Base-by-base conservation (phyloP, 2,113 vertebrate species). In the Corydoras sp. region DNA sequence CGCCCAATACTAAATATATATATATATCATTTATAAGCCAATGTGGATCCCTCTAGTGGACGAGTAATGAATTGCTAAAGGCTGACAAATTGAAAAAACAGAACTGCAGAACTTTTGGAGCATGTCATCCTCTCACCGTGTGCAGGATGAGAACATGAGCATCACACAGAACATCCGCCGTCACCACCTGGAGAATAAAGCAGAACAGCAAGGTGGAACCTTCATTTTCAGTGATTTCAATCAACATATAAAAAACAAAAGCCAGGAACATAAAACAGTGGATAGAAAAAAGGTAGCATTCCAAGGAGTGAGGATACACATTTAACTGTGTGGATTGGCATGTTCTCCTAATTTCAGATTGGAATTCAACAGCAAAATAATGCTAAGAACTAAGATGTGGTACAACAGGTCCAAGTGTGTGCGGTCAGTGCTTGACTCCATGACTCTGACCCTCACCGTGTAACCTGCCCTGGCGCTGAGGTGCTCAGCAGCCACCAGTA, bases 401-500 rank as follows among this genome's bases (percentile, higher is more conserved):
- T 43, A 43, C 4, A 43, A 4, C 35, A 43, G 35, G 35, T 5
- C 35, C 2, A 43, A 43, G 35, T 43, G 35, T 43, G 35, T 43
- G 35, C 7, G 35, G 35, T 4, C 35, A 43, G 35, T 43, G 35
- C 35, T 43, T 43, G 7, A 53, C 9, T 14, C 10, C 12, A n/a
- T 4, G 8, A n/a, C 9, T 10, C 8, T 2, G 15, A 29, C 2
- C 68, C 92, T 92, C 83, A 97, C 95, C 0, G 93, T 95, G 81
- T 85, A 86, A 55, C 94, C 94, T 0, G 89, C 91, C 12, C 83
- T 83, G 74, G 89, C 91, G 51, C 95, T 98, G 82, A 98, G 91
- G 81, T 98, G 94, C 63, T 98, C 95, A 0, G 93, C 93, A 0
- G 93, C 94, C 62, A 97, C 95, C 78, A 98, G 87, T 74, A 98